Percentiles rank a stretch among this genome's conserved stretches.
phyloP scores from a whole-genome alignment of 2,888 invertebrate species.

The Spilosoma lubricipeda region DNA sequence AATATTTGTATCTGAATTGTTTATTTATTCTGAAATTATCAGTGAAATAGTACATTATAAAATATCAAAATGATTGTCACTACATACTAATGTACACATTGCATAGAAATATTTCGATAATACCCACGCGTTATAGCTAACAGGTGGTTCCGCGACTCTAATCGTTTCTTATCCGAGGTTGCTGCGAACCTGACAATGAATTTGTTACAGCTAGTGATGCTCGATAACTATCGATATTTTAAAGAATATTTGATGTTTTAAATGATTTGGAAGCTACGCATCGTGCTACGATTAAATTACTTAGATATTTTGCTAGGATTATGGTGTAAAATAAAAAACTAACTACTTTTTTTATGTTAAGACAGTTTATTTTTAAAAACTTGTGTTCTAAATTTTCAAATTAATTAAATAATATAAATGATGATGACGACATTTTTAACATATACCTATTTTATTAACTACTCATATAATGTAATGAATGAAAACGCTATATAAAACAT shows the following conservation, averaged over 20 bases:
- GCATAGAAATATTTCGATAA: slow-evolving; percentile 75
- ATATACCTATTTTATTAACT: too few relatives aligned
- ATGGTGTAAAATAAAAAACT: too few relatives aligned
- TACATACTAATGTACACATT: slow-evolving; percentile 46
- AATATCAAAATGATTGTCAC: slow-evolving; percentile 31
- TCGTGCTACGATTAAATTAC: too few relatives aligned
- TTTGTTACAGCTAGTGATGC: slow-evolving; percentile 66
- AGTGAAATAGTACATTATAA: not conserved
- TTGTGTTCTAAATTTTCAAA: not conserved
- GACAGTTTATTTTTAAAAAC: not conserved
- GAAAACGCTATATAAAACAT: not conserved
- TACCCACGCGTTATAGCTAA: slow-evolving; percentile 62
- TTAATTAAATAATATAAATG: not conserved
- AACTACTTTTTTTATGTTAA: not conserved
- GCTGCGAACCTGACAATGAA: slow-evolving; percentile 85
- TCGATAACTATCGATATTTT: slow-evolving; percentile 34
- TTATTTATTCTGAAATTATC: too few relatives aligned
- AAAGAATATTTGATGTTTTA: not conserved
- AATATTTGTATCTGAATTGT: too few relatives aligned
- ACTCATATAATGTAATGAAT: too few relatives aligned
- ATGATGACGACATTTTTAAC: too few relatives aligned
- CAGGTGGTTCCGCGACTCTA: slow-evolving; percentile 77
- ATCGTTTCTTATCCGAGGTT: slow-evolving; percentile 78
- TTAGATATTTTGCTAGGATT: too few relatives aligned
- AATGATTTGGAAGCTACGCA: not conserved